Evolutionary conservation across 1,140 invertebrate species (phyloP).

Genomic region (Caenorhabditis briggsae): DNA sequence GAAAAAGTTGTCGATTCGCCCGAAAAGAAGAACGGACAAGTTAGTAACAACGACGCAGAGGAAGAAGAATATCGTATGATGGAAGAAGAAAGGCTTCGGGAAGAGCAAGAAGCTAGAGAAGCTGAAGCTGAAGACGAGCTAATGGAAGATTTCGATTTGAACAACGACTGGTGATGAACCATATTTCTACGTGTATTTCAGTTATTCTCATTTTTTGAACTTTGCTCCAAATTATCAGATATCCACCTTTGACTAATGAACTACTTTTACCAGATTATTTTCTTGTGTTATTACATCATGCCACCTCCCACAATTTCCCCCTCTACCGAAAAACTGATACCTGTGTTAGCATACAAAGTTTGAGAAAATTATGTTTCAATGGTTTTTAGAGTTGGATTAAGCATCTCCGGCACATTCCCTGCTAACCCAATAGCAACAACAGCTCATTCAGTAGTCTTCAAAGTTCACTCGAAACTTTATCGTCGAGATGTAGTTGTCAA

Average conservation of each 20-base stretch:
- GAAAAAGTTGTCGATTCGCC: not conserved
- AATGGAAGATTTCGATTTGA: conserved; percentile 36
- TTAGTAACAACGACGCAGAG: not conserved
- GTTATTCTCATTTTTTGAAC: not conserved
- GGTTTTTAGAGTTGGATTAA: conserved; percentile 5
- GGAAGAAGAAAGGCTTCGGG: not conserved
- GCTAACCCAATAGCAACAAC: conserved; percentile 45
- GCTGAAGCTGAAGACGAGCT: not conserved
- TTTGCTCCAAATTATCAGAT: not conserved
- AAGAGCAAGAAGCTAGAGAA: not conserved
- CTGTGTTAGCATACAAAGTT: not conserved
- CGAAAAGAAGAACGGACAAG: not conserved
- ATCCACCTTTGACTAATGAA: not conserved
- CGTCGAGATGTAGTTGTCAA: conserved; percentile 51
- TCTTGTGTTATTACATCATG: not conserved
- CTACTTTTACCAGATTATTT: not conserved
- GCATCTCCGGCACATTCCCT: conserved; percentile 9
- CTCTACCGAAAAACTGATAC: conserved; percentile 1
- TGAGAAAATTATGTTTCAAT: not conserved
- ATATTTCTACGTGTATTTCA: conserved; percentile 22
- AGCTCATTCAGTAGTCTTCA: conserved; percentile 51
- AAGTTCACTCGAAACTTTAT: conserved; percentile 46
- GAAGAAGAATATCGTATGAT: conserved; percentile 28
- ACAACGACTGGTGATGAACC: conserved; percentile 35
- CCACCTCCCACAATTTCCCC: not conserved